These are phyloP conservation scores for Lagopus muta DNA, from an alignment of 2,113 vertebrate species.

Conservation along the genomic window DNA sequence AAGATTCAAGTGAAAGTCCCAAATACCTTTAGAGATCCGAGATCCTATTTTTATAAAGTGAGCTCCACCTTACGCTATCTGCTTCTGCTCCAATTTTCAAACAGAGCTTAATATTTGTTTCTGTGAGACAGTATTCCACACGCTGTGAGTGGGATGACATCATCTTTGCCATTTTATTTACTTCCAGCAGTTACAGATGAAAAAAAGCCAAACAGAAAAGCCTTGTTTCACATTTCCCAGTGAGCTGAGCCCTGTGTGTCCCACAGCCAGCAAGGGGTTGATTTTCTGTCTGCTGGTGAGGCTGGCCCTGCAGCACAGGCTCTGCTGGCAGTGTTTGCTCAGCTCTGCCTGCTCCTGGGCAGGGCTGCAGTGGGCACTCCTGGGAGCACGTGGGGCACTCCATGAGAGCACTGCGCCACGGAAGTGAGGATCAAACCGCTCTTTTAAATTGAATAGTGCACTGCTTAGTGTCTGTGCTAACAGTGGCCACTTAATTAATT, in stretches of 20 bases:
- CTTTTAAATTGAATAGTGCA: background rate
- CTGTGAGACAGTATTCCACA: background rate
- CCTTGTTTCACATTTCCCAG: background rate
- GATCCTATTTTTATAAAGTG: background rate
- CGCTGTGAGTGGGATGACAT: background rate
- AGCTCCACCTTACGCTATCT: fast-evolving
- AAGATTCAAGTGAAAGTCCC: background rate
- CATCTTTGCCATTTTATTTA: background rate
- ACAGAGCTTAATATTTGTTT: background rate
- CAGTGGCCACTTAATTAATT: background rate
- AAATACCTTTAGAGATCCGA: background rate
- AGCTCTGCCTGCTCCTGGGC: background rate
- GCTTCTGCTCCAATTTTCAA: background rate
- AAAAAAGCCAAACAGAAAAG: background rate
- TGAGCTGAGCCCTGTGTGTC: background rate
- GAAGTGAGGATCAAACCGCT: background rate
- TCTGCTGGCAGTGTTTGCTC: fast-evolving
- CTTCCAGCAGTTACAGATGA: background rate
- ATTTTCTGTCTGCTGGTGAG: background rate
- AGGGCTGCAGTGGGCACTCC: background rate
- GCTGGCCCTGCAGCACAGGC: fast-evolving
- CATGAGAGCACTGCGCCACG: background rate
- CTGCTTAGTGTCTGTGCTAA: background rate
- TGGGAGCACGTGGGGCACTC: fast-evolving
- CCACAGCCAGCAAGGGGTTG: background rate